Evolutionary conservation across 2,888 invertebrate species (phyloP).

Genomic region (Phyllotreta cruciferae): DNA sequence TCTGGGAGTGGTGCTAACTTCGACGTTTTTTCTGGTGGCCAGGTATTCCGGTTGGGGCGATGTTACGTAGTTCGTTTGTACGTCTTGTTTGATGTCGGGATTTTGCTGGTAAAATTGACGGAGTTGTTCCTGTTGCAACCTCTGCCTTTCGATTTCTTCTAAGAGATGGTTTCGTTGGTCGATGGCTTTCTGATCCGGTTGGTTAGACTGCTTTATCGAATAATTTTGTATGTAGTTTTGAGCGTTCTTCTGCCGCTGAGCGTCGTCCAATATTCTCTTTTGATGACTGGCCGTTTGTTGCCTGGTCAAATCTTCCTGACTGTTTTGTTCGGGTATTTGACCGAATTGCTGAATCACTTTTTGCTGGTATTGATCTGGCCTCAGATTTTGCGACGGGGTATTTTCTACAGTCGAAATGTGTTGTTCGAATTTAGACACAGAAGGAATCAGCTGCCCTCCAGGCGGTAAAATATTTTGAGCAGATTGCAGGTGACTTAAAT

Average conservation of each 20-base stretch:
- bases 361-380: conserved; percentile 35
- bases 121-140: conserved; percentile 50
- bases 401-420: conserved; percentile 69
- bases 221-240: conserved; percentile 40
- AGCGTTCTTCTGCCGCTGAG: conserved; percentile 43
- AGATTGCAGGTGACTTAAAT: conserved; percentile 47
- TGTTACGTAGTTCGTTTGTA: conserved; percentile 53
- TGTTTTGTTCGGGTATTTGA: conserved; percentile 35
- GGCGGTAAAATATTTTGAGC: conserved; percentile 63
- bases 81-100: conserved; percentile 53
- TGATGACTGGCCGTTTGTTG: conserved; percentile 27
- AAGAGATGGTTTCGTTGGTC: conserved; percentile 46
- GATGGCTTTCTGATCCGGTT: conserved; percentile 56
- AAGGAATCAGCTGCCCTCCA: conserved; percentile 76
- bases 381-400: conserved; percentile 32
- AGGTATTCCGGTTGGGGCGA: conserved; percentile 33
- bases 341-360: conserved; percentile 50
- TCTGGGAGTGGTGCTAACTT: conserved; percentile 39
- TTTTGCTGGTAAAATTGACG: conserved; percentile 57
- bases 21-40: conserved; percentile 30
- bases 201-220: not conserved
- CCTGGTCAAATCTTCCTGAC: conserved; percentile 18
- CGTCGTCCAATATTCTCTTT: conserved; percentile 10
- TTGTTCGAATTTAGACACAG: conserved; percentile 81
- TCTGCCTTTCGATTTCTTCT: conserved; percentile 35